phyloP scores from a whole-genome alignment of 1,140 invertebrate species.

The Ostrea denselamellosa region DNA sequence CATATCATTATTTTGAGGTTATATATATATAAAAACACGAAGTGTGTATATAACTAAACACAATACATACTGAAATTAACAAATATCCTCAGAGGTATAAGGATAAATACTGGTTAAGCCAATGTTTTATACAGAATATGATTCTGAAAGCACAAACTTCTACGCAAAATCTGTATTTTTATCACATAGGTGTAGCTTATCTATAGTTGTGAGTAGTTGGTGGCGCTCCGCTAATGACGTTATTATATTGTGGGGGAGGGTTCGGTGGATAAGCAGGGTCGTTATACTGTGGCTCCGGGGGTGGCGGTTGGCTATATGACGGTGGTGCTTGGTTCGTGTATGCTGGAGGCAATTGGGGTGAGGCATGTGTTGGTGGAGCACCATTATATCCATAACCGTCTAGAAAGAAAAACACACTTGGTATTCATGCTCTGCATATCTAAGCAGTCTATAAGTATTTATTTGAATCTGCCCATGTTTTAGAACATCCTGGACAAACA shows the following conservation, averaged over 20 bases:
- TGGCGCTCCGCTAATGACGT: not conserved
- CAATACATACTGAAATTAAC: too few species aligned
- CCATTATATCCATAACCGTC: not conserved
- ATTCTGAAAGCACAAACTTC: too few species aligned
- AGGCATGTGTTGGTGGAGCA: not conserved
- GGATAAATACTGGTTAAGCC: too few species aligned
- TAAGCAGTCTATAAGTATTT: too few species aligned
- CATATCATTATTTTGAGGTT: too few species aligned
- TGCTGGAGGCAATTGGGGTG: not conserved
- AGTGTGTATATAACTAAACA: too few species aligned
- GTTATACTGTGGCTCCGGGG: not conserved
- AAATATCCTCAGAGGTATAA: too few species aligned
- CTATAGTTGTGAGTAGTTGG: not conserved
- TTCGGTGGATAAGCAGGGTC: not conserved
- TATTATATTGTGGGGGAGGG: not conserved
- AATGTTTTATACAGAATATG: too few species aligned
- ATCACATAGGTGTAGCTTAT: not conserved
- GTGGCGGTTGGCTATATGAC: not conserved
- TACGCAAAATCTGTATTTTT: not conserved
- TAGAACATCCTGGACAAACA: too few species aligned
- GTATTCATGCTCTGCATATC: too few species aligned
- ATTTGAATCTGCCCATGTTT: too few species aligned
- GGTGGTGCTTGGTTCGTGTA: slow-evolving; percentile 4
- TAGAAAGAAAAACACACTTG: not conserved
- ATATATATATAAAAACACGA: too few species aligned